Base-by-base conservation (phyloP, 2,888 invertebrate species). In the Sphaerophoria taeniata region DNA sequence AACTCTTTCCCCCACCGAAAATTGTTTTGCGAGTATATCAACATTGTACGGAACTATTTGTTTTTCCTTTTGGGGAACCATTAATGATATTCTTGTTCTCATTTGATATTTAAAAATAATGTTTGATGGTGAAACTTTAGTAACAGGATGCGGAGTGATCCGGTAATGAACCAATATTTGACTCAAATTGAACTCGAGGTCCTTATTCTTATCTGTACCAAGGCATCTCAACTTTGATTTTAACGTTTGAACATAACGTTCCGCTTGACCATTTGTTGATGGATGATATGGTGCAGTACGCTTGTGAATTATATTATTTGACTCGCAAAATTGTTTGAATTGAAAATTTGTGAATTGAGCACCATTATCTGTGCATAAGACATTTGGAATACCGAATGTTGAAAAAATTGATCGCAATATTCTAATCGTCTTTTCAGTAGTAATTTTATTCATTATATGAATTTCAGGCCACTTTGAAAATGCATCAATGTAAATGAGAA, bases 381-480 rank as follows among this genome's bases (percentile, higher is more conserved):
- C 53, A 31, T 53, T 31, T 9, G 31, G 53, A 0, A 53, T 31
- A 11, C 53, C 53, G 31, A 53, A 53, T 6, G 53, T 31, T 11
- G 53, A 6, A 53, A 53, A 53, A 6, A 53, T 53, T 9, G 24
- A 11, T 31, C 53, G 24, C 24, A 6, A 53, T 31, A 53, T 53
- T 53, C 7, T 14, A 9, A 53, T 53, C 24, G 53, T 53, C 3
- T 24, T 31, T 24, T 53, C 53, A 7, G 11, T 11, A 7, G 53
- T 53, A 31, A 53, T 53, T 4, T 53, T 53, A 9, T 53, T 24
- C 4, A 34, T 33, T 2, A 56, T 34, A 34, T 34, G 34, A 33
- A 56, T 56, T 14, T 56, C 55, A 12, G 55, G 55, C 55, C 55
- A 56, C n/a, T 34, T 33, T 56, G 55, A 56, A 56, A 56, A 56